Base-by-base conservation (phyloP, 2,888 invertebrate genomes). In the Caenorhabditis macrosperma region DNA sequence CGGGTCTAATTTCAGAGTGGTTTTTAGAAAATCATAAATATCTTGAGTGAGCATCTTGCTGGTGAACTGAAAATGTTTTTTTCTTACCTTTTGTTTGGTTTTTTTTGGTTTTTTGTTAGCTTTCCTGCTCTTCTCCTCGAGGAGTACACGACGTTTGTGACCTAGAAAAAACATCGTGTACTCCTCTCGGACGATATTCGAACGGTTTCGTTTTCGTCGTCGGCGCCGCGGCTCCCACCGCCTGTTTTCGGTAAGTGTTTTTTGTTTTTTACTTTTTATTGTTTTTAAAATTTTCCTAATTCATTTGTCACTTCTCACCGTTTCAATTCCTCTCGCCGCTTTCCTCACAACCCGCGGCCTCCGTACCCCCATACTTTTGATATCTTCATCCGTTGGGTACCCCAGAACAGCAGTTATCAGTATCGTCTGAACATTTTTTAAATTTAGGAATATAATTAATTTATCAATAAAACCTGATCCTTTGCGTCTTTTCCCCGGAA, bases 351-450 rank as follows among this genome's bases (percentile, higher is more conserved):
- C 66, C 46, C 86, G 61, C 38, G 88, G 88, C 3, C 87, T 66
- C 41, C 68, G 60, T 1, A 85, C 69, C 6, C 66, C 72, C 77
- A 87, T 87, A 44, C 78, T 81, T 59, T 83, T 85, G 48, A 88
- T 69, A 17, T 87, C 86, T 7, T 80, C 82, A n/a, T 81, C 78
- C 1, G 80, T 80, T 10, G 88, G 88, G 68, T 87, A 88, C 1
- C 88, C 88, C 17, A 88, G 71, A 2, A 86, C 78, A 20, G 82
- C 83, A 20, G 84, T 79, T 20, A 88, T 74, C 60, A 85, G 35
- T 1, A 46, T 50, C 17, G 69, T 71, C 80, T 80, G 38, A 33
- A 67, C 33, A 0, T 10, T 5, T 10, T 33, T 41, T 54, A 17
- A 28, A 30, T 9, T 66, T 41, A 12, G 5, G 7, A 48, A 22